Percentiles rank a stretch among this genome's conserved stretches.
Conservation (phyloP, 2,113 vertebrate species). For the Falco punctatus region DNA sequence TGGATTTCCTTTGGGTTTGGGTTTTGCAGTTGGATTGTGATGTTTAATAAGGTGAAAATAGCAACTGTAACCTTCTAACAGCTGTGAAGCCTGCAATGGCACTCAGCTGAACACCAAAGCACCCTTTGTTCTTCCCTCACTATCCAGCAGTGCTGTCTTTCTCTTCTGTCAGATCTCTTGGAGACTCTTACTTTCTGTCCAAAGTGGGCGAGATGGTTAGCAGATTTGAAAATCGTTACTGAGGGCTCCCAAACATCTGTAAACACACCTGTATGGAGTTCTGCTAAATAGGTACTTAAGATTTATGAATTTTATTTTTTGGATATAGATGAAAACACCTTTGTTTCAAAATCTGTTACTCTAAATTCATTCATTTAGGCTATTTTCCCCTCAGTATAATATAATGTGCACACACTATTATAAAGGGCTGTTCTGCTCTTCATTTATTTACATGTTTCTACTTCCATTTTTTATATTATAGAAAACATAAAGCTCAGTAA, state of each 20-base stretch:
- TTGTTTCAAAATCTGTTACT: not conserved
- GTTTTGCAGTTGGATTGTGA: not conserved
- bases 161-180: not conserved
- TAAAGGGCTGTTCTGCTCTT: not conserved
- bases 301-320: not conserved
- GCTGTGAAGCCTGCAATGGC: not conserved
- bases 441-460: not conserved
- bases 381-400: not conserved
- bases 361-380: not conserved
- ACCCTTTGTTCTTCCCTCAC: not conserved
- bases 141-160: not conserved
- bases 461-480: not conserved
- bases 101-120: not conserved
- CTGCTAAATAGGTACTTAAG: not conserved
- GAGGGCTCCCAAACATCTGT: not conserved
- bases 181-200: not conserved
- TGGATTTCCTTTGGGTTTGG: not conserved
- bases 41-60: not conserved
- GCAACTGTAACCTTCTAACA: not conserved
- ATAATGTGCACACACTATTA: not conserved
- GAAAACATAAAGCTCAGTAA: not conserved
- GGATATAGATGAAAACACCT: not conserved
- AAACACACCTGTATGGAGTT: not conserved
- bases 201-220: not conserved
- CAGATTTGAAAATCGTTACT: not conserved